Conservation (phyloP, 2,797 vertebrate species). For the Malurus splendens region DNA sequence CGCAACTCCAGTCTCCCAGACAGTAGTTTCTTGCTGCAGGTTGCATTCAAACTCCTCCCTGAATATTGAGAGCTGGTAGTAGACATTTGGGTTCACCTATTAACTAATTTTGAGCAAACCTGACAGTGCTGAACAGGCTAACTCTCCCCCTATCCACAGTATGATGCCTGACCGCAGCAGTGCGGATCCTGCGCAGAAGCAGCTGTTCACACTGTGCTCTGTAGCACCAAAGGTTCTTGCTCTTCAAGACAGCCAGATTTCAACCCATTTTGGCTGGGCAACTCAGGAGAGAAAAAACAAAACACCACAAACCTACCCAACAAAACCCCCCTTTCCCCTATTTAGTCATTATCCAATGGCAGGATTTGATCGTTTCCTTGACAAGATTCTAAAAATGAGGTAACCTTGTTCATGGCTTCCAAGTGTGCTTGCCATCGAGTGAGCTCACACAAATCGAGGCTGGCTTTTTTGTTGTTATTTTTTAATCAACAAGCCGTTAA, state of each 20-base stretch:
- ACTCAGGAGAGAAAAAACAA: no score
- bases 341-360: not conserved
- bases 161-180: fast-evolving
- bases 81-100: not conserved
- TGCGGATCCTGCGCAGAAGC: not conserved
- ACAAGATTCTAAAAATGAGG: not conserved
- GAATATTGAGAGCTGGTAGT: not conserved
- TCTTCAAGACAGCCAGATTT: not conserved
- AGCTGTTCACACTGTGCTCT: fast-evolving
- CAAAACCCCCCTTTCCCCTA: not conserved
- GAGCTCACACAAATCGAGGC: not conserved
- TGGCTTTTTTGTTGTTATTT: not conserved
- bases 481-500: not conserved
- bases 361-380: not conserved
- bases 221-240: not conserved
- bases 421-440: not conserved
- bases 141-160: not conserved
- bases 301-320: not conserved
- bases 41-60: not conserved
- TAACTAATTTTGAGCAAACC: not conserved
- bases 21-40: not conserved
- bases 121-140: not conserved
- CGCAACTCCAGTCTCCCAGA: not conserved
- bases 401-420: not conserved
- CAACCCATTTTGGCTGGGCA: not conserved